Evolutionary conservation across 2,888 invertebrate species (phyloP).

Genomic region (Macropis europaea): DNA sequence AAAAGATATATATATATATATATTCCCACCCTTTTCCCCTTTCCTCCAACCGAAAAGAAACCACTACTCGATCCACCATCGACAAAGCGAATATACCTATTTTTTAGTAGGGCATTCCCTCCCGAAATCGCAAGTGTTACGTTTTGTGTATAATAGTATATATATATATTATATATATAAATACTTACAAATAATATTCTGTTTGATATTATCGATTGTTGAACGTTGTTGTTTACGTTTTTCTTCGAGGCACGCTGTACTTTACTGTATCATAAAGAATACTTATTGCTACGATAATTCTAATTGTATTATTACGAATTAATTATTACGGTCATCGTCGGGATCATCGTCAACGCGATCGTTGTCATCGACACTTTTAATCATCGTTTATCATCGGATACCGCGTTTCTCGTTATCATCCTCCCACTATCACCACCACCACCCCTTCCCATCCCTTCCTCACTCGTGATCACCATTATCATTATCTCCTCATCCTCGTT

Average conservation of each 20-base stretch:
- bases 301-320: slow-evolving; percentile 59
- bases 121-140: slow-evolving; percentile 67
- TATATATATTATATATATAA: slow-evolving; percentile 66
- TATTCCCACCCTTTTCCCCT: neutral
- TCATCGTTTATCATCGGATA: slow-evolving; percentile 42
- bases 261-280: slow-evolving; percentile 77
- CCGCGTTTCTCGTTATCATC: slow-evolving; percentile 43
- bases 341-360: slow-evolving; percentile 32
- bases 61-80: slow-evolving; percentile 15
- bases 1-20: neutral
- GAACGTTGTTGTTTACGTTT: slow-evolving; percentile 78
- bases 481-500: slow-evolving; percentile 43
- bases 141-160: slow-evolving; percentile 76
- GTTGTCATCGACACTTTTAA: slow-evolving; percentile 28
- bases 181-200: slow-evolving; percentile 73
- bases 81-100: slow-evolving; percentile 60
- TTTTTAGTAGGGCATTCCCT: slow-evolving; percentile 67
- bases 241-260: slow-evolving; percentile 77
- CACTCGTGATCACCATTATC: slow-evolving; percentile 19
- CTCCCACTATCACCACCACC: neutral
- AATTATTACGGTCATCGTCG: slow-evolving; percentile 40
- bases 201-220: slow-evolving; percentile 79
- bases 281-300: slow-evolving; percentile 66
- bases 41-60: too few species aligned
- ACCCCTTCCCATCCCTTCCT: neutral